Evolutionary conservation across 2,113 vertebrate species (phyloP).

Genomic region (Sula dactylatra): DNA sequence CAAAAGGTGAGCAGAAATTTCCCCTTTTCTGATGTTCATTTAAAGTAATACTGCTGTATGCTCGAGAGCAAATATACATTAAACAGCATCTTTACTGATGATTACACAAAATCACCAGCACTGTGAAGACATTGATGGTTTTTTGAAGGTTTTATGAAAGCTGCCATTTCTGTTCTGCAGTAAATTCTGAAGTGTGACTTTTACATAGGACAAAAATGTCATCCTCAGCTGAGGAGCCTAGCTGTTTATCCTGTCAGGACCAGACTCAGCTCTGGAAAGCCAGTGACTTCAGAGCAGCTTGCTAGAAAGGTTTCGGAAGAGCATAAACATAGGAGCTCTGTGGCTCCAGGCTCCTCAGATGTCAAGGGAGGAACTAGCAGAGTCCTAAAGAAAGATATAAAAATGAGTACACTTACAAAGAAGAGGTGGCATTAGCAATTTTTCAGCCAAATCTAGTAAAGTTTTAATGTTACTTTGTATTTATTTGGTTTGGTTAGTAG

Average conservation of each 20-base stretch:
- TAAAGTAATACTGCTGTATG: background rate
- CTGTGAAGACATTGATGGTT: background rate
- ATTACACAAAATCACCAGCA: background rate
- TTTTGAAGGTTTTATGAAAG: background rate
- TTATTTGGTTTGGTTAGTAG: background rate
- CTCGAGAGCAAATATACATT: background rate
- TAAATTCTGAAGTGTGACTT: background rate
- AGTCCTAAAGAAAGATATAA: background rate
- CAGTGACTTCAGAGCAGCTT: background rate
- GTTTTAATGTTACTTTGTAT: background rate
- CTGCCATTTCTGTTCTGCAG: background rate
- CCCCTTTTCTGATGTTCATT: background rate
- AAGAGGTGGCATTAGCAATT: background rate
- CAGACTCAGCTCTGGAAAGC: background rate
- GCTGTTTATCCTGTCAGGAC: background rate
- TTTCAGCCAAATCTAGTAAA: background rate
- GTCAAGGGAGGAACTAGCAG: background rate
- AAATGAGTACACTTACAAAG: background rate
- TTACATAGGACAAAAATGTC: background rate
- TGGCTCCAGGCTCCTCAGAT: background rate
- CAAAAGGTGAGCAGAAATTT: background rate
- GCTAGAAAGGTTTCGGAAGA: background rate
- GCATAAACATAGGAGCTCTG: background rate
- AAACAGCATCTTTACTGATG: background rate
- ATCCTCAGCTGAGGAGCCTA: background rate